phyloP scores from a whole-genome alignment of 2,113 vertebrate genomes.

The Nesogale talazaci region DNA sequence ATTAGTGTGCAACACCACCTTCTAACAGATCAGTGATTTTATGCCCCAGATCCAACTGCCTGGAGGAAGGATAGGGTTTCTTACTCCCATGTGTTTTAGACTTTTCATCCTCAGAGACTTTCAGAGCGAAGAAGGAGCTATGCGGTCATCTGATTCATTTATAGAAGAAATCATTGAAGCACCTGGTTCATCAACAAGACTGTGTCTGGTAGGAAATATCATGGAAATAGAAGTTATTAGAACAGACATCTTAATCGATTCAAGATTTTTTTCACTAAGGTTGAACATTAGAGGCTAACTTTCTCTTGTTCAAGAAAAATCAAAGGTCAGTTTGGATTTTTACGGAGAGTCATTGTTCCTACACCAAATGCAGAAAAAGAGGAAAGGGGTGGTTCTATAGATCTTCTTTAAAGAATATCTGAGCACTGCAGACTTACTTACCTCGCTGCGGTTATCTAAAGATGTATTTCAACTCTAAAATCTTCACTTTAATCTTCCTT shows the following conservation, averaged over 20 bases:
- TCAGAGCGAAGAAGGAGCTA: neutral
- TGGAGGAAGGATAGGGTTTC: neutral
- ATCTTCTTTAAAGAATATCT: neutral
- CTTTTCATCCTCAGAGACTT: conserved; percentile 17
- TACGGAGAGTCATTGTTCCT: neutral
- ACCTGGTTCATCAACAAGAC: conserved; percentile 43
- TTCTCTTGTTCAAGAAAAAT: conserved; percentile 47
- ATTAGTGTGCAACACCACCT: neutral
- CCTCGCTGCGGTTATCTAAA: neutral
- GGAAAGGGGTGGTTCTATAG: neutral
- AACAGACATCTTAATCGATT: conserved; percentile 19
- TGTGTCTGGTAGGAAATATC: conserved; percentile 4
- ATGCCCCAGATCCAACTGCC: neutral
- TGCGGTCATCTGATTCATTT: neutral
- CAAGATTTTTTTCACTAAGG: conserved; percentile 4
- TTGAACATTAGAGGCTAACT: conserved; percentile 35
- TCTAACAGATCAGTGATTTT: neutral
- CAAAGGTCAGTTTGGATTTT: neutral
- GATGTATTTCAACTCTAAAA: neutral
- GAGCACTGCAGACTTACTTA: neutral
- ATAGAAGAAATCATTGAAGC: conserved; percentile 3
- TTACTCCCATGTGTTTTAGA: neutral
- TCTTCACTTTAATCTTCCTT: neutral
- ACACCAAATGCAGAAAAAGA: neutral
- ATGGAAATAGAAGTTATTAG: conserved; percentile 21